These are phyloP conservation scores for Anas platyrhynchos DNA, from an alignment of 2,113 vertebrate genomes.

Conservation along the genomic window DNA sequence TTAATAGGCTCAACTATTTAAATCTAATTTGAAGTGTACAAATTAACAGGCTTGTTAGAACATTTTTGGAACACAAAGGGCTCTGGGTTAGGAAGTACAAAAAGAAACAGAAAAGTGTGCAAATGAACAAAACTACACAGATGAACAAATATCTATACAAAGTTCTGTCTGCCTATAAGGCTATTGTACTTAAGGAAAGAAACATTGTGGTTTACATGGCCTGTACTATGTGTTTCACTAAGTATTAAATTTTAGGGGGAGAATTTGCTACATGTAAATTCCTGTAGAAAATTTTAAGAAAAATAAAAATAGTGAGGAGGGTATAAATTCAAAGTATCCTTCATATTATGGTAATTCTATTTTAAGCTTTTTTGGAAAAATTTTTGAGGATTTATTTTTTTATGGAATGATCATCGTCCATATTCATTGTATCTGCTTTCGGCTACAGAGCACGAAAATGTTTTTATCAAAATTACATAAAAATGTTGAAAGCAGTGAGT, in stretches of 20 bases:
- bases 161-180: neutral
- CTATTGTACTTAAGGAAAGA: neutral
- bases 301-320: neutral
- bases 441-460: neutral
- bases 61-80: neutral
- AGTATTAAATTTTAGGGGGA: neutral
- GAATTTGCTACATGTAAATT: neutral
- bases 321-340: neutral
- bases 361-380: neutral
- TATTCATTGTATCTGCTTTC: neutral
- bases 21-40: neutral
- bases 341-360: neutral
- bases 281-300: neutral
- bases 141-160: neutral
- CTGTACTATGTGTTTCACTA: neutral
- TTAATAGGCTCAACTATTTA: neutral
- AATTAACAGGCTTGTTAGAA: neutral
- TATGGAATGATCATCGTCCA: neutral
- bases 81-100: neutral
- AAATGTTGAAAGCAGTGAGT: neutral
- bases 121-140: too few species aligned
- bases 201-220: too few species aligned
- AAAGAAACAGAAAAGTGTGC: neutral
- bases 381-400: neutral
- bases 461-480: neutral